Evolutionary conservation across 2,888 invertebrate genomes (phyloP).

Genomic region (Leucophenga maculata): DNA sequence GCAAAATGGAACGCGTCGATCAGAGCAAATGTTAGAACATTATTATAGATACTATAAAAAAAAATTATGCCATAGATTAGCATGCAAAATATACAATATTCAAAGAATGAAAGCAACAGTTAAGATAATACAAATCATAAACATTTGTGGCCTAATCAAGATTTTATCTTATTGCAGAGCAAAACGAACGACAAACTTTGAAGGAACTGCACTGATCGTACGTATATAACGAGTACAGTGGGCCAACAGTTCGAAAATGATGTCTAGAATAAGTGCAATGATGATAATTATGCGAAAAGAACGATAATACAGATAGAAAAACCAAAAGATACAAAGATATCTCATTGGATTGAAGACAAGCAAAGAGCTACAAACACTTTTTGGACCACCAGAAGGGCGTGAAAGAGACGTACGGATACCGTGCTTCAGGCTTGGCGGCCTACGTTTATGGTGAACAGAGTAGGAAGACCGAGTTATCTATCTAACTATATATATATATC

Average conservation of each 20-base stretch:
- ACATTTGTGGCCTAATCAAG: no score
- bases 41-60: no score
- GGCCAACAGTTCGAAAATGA: not conserved
- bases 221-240: no score
- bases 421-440: not conserved
- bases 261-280: constrained; percentile 25
- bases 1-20: no score
- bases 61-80: no score
- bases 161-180: not conserved
- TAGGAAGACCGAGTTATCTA: not conserved
- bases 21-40: no score
- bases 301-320: constrained; percentile 7
- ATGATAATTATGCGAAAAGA: constrained; percentile 24
- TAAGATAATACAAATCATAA: no score
- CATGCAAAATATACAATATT: no score
- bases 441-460: not conserved
- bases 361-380: not conserved
- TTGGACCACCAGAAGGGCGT: not conserved
- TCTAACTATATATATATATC: not conserved
- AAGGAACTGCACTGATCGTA: no score
- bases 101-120: no score
- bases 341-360: not conserved
- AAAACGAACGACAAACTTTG: not conserved
- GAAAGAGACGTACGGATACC: not conserved
- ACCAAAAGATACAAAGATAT: not conserved